Evolutionary conservation across 2,888 invertebrate genomes (phyloP).

Genomic region (Synergus umbraculus): DNA sequence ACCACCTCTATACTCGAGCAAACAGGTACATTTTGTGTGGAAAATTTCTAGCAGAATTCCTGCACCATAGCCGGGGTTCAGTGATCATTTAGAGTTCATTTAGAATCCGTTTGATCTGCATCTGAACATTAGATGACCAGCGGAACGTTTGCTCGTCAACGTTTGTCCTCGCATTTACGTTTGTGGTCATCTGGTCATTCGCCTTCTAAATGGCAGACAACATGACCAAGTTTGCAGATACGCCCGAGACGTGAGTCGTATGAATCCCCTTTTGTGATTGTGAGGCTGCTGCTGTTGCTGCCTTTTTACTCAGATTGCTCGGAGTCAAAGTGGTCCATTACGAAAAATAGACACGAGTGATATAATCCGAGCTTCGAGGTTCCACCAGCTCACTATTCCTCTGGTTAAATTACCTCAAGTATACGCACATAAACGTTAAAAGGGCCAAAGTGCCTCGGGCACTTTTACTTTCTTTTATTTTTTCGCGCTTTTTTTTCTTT

Average conservation of each 20-base stretch:
- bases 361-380: constrained; percentile 18
- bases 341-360: constrained; percentile 26
- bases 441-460: constrained; percentile 9
- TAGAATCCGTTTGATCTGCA: constrained; percentile 28
- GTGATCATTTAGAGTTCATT: constrained; percentile 26
- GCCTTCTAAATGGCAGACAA: constrained; percentile 12
- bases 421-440: constrained; percentile 22
- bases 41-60: not conserved
- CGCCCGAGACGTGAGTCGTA: not conserved
- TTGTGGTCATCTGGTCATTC: not conserved
- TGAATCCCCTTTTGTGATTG: constrained; percentile 9
- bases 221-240: constrained; percentile 20
- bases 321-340: constrained; percentile 35
- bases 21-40: constrained; percentile 14
- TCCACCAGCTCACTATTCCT: not conserved
- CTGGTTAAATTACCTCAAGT: constrained; percentile 4
- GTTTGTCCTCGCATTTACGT: constrained; percentile 27
- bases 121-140: constrained; percentile 31
- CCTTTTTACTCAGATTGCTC: constrained; percentile 11
- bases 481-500: not conserved
- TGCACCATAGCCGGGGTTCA: not conserved
- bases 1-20: not conserved
- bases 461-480: not conserved
- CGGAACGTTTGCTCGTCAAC: constrained; percentile 34
- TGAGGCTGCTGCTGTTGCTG: not conserved